A percentile compares a stretch with the other conserved stretches of the same genome.
Conservation (phyloP, 2,888 invertebrate species). For the Habrosyne pyritoides region DNA sequence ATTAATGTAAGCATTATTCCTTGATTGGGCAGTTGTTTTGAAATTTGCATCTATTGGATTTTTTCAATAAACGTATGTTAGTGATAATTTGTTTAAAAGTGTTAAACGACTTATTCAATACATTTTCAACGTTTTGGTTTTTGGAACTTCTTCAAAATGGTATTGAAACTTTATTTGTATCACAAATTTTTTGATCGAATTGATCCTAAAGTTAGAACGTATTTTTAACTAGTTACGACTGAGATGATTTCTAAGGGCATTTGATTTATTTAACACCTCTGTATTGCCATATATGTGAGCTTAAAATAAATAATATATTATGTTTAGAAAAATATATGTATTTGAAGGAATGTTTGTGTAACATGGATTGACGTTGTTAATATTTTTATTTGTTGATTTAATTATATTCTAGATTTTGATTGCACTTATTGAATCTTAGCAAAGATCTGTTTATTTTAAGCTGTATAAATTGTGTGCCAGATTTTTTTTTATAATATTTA, state of each 20-base stretch:
- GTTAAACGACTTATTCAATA: too few species aligned
- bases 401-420: conserved; percentile 24
- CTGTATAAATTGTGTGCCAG: conserved; percentile 43
- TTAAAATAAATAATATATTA: not conserved
- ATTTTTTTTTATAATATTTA: conserved; percentile 13
- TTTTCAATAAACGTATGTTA: not conserved
- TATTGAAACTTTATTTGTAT: too few species aligned
- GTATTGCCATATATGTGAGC: not conserved
- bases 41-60: not conserved
- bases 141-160: too few species aligned
- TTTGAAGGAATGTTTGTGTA: conserved; percentile 1
- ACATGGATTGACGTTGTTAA: conserved; percentile 9
- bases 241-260: conserved; percentile 3
- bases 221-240: not conserved
- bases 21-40: not conserved
- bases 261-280: not conserved
- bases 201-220: too few species aligned
- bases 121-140: too few species aligned
- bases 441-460: conserved; percentile 56
- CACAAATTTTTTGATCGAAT: not conserved
- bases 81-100: too few species aligned
- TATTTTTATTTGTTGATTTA: conserved; percentile 35
- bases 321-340: not conserved
- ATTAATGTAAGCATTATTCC: not conserved
- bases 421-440: conserved; percentile 58